Evolutionary conservation across 2,797 vertebrate species (phyloP).

Genomic region (Kryptopterus vitreolus): DNA sequence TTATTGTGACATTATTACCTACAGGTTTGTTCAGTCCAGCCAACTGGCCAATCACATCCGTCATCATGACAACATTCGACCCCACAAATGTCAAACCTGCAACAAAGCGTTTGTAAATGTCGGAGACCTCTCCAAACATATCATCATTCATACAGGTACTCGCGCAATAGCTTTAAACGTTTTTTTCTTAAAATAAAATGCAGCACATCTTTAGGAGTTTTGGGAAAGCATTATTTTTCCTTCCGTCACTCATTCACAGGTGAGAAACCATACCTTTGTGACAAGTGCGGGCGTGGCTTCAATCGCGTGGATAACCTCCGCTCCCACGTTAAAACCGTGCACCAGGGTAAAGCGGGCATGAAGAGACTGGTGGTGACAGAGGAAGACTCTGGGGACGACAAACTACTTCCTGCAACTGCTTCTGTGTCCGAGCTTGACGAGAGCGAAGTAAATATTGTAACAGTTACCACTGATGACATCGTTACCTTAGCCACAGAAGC

Average conservation of each 20-base stretch:
- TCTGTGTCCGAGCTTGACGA: slow-evolving; percentile 70
- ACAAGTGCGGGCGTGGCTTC: slow-evolving; percentile 95
- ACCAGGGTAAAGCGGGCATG: slow-evolving; percentile 95
- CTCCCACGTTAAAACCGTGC: slow-evolving; percentile 95
- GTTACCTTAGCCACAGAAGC: slow-evolving; percentile 90
- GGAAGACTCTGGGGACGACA: slow-evolving; percentile 56
- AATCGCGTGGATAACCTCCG: slow-evolving; percentile 97
- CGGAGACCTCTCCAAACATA: slow-evolving; percentile 96
- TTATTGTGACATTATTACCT: slow-evolving; percentile 1
- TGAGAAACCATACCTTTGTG: slow-evolving; percentile 95
- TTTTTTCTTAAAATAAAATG: neutral
- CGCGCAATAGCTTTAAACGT: neutral
- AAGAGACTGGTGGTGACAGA: slow-evolving; percentile 80
- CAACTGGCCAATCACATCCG: slow-evolving; percentile 98
- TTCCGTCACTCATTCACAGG: slow-evolving; percentile 67
- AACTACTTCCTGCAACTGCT: slow-evolving; percentile 48
- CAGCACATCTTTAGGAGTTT: neutral
- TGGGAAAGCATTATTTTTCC: neutral
- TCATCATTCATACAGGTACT: slow-evolving; percentile 96
- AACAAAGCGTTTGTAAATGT: slow-evolving; percentile 97
- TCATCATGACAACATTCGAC: slow-evolving; percentile 97
- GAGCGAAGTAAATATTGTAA: slow-evolving; percentile 89
- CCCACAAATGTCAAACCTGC: slow-evolving; percentile 94
- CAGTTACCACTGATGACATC: slow-evolving; percentile 89
- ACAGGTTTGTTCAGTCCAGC: slow-evolving; percentile 95